These are phyloP conservation scores for Drosophila saltans DNA, from an alignment of 1,140 invertebrate species.

Conservation along the genomic window DNA sequence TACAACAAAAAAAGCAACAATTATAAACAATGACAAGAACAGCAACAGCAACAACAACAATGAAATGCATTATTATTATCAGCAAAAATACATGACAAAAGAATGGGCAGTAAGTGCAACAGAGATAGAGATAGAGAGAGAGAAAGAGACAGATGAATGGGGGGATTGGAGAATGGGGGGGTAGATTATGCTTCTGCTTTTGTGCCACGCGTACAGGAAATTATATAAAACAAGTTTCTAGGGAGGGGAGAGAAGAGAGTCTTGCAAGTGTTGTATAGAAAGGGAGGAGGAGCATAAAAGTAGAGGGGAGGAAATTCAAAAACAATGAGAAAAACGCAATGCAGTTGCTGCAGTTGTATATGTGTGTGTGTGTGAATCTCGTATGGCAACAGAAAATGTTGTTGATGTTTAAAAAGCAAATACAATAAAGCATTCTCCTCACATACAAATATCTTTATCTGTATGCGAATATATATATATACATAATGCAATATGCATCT, in stretches of 20 bases:
- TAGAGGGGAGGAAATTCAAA: slow-evolving; percentile 26
- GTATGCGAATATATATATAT: slow-evolving; percentile 34
- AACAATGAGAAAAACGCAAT: slow-evolving; percentile 75
- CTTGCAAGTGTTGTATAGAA: not conserved
- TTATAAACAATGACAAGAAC: slow-evolving; percentile 68
- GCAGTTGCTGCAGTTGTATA: slow-evolving; percentile 50
- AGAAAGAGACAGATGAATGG: slow-evolving; percentile 9
- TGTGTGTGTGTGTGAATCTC: slow-evolving; percentile 35
- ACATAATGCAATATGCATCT: slow-evolving; percentile 57
- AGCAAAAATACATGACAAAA: slow-evolving; percentile 76
- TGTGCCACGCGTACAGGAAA: slow-evolving; percentile 78
- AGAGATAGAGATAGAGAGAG: slow-evolving; percentile 3
- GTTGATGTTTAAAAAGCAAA: slow-evolving; percentile 58
- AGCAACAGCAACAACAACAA: slow-evolving; percentile 46
- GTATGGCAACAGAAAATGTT: slow-evolving; percentile 66
- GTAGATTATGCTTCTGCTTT: slow-evolving; percentile 65
- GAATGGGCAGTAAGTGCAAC: slow-evolving; percentile 42
- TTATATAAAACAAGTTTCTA: slow-evolving; percentile 77
- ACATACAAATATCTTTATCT: slow-evolving; percentile 30
- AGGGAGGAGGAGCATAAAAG: slow-evolving; percentile 10
- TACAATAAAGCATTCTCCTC: slow-evolving; percentile 55
- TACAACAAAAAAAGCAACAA: slow-evolving; percentile 59
- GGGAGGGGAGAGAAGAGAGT: not conserved
- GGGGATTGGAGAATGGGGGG: too few relatives aligned
- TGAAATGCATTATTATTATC: slow-evolving; percentile 78